Evolutionary conservation across 2,888 invertebrate genomes (phyloP).

Genomic region (Oligia fasciuncula): DNA sequence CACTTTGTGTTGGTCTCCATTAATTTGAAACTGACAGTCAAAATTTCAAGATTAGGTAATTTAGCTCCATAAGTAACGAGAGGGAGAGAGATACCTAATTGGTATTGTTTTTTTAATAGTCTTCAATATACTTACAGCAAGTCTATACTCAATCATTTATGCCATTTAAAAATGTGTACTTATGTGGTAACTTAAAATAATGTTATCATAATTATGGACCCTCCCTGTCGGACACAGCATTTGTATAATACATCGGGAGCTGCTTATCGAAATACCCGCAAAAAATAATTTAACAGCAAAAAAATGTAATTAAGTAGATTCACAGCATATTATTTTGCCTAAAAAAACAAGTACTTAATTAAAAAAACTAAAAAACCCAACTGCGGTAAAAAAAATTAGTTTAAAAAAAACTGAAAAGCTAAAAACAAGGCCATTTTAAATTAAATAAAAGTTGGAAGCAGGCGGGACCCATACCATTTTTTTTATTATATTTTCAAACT

Average conservation of each 20-base stretch:
- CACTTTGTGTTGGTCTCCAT: background rate
- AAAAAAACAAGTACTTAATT: too few species aligned
- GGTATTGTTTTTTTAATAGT: background rate
- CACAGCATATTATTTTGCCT: background rate
- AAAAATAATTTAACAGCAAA: background rate
- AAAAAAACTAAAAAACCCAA: too few species aligned
- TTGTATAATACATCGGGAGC: too few species aligned
- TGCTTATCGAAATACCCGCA: slow-evolving; percentile 9
- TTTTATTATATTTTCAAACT: too few species aligned
- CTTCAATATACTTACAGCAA: background rate
- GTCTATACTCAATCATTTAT: background rate
- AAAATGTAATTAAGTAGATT: background rate
- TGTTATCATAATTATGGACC: background rate
- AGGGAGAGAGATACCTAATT: background rate
- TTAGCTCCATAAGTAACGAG: background rate
- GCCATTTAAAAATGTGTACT: background rate
- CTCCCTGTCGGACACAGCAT: background rate
- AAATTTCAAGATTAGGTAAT: background rate
- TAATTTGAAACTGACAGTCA: background rate
- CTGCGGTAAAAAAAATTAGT: too few species aligned
- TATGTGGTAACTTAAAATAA: background rate
- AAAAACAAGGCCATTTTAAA: too few species aligned
- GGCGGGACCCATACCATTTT: too few species aligned
- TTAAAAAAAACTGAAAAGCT: too few species aligned
- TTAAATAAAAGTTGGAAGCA: too few species aligned